Evolutionary conservation across 2,113 vertebrate genomes (phyloP).

Genomic region (Symphodus melops): DNA sequence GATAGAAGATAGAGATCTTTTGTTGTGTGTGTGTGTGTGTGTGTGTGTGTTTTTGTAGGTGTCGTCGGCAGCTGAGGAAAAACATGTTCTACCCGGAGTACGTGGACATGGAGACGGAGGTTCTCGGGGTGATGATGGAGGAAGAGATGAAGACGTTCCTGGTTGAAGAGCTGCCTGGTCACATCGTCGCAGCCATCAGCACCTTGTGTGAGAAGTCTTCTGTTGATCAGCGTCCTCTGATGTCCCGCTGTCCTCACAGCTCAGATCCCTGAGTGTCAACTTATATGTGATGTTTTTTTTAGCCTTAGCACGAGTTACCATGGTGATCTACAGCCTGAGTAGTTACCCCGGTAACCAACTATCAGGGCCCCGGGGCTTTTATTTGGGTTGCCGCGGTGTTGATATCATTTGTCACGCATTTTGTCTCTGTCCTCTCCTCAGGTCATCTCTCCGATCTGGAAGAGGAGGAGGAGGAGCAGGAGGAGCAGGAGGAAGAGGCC

Average conservation of each 20-base stretch:
- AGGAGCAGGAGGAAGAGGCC: slow-evolving; percentile 47
- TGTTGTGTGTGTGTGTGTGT: too few relatives aligned
- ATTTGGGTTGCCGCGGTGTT: too few relatives aligned
- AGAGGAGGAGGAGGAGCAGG: slow-evolving; percentile 61
- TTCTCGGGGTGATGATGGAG: slow-evolving; percentile 69
- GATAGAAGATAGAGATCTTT: too few relatives aligned
- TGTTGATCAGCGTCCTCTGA: too few relatives aligned
- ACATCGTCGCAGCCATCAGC: slow-evolving; percentile 56
- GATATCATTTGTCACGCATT: too few relatives aligned
- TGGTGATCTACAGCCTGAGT: too few relatives aligned
- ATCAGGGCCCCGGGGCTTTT: too few relatives aligned
- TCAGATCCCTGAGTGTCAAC: too few relatives aligned
- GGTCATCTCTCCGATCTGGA: slow-evolving; percentile 50
- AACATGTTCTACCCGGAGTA: slow-evolving; percentile 76
- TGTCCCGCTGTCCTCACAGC: too few relatives aligned
- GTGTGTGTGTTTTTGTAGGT: slow-evolving; percentile 47
- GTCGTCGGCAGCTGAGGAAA: slow-evolving; percentile 66
- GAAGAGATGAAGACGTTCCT: slow-evolving; percentile 76
- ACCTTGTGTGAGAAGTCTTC: slow-evolving; percentile 64
- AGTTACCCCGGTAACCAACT: too few relatives aligned
- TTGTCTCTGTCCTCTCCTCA: slow-evolving; percentile 10
- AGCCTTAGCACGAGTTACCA: too few relatives aligned
- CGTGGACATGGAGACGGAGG: slow-evolving; percentile 68
- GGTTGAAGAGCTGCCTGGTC: slow-evolving; percentile 46
- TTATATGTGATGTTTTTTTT: too few relatives aligned